phyloP scores from a whole-genome alignment of 64 coral and sea anemone genomes.

The Astreopora myriophthalma region DNA sequence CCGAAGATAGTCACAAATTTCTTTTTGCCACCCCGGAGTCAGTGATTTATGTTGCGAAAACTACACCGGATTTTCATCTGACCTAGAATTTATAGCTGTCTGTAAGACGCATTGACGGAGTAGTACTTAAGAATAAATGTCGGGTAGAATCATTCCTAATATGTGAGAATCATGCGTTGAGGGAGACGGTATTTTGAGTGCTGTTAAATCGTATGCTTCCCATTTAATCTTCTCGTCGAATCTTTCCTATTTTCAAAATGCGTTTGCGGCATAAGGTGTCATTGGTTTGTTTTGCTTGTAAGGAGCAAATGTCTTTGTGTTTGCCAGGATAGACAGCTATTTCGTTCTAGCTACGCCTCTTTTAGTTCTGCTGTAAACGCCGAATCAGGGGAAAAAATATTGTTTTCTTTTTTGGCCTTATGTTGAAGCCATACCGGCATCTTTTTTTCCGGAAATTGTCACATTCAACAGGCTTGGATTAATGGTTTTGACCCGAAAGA shows the following conservation, averaged over 20 bases:
- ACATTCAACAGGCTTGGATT: constrained; percentile 39
- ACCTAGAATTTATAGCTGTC: too few relatives aligned
- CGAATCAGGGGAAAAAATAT: neutral
- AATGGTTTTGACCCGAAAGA: constrained; percentile 32
- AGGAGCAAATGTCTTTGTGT: too few relatives aligned
- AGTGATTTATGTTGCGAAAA: too few relatives aligned
- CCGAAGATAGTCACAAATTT: neutral
- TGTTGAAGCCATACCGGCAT: neutral
- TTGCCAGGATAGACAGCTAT: neutral
- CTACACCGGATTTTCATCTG: too few relatives aligned
- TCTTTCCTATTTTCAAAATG: neutral
- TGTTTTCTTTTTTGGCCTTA: neutral
- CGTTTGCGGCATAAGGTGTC: neutral
- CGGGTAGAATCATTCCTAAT: neutral
- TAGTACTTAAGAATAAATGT: too few relatives aligned
- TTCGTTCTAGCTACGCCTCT: neutral
- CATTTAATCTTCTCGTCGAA: neutral
- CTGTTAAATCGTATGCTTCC: neutral
- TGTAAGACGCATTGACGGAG: too few relatives aligned
- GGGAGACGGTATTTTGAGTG: neutral
- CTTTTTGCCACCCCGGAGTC: too few relatives aligned
- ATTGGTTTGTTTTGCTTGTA: neutral
- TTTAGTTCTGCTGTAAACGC: neutral
- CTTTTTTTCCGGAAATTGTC: neutral
- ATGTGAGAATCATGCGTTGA: neutral